Conservation (phyloP, 2,888 invertebrate species). For the Lacanobia oleracea region DNA sequence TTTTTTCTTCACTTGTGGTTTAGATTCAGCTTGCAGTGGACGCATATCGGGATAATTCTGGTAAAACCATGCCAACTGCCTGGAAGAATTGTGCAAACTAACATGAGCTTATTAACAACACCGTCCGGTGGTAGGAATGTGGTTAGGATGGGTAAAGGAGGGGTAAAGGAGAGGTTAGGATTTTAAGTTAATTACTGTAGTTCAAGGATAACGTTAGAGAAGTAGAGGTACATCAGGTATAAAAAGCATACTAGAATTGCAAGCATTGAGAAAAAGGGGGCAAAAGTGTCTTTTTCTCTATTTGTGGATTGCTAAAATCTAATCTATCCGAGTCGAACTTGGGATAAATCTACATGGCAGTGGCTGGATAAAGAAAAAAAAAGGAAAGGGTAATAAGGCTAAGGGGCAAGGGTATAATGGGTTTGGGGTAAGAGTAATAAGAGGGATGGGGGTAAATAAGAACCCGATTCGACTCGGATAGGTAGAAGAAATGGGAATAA, state of each 20-base stretch:
- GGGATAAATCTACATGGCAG: constrained; percentile 31
- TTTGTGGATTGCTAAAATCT: neutral
- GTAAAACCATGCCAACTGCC: constrained; percentile 90
- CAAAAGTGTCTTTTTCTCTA: neutral
- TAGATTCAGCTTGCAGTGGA: constrained; percentile 88
- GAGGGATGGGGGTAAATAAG: neutral
- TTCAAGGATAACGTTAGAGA: neutral
- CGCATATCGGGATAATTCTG: constrained; percentile 91
- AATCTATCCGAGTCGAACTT: constrained; percentile 27
- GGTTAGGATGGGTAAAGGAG: constrained; percentile 35
- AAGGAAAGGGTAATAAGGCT: neutral
- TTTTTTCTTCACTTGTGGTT: constrained; percentile 17
- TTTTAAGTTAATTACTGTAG: neutral
- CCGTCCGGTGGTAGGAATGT: constrained; percentile 75
- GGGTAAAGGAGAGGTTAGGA: neutral
- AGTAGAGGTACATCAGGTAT: constrained; percentile 23
- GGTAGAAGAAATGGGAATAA: neutral
- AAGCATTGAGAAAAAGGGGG: neutral
- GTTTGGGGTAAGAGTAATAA: neutral
- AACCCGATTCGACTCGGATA: constrained; percentile 24
- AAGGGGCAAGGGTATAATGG: neutral
- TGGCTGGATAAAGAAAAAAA: constrained; percentile 34
- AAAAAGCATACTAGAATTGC: constrained; percentile 10
- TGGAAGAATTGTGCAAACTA: constrained; percentile 86
- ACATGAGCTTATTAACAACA: constrained; percentile 78